Base-by-base conservation (phyloP, 2,888 invertebrate species). In the Diplolepis rosae region DNA sequence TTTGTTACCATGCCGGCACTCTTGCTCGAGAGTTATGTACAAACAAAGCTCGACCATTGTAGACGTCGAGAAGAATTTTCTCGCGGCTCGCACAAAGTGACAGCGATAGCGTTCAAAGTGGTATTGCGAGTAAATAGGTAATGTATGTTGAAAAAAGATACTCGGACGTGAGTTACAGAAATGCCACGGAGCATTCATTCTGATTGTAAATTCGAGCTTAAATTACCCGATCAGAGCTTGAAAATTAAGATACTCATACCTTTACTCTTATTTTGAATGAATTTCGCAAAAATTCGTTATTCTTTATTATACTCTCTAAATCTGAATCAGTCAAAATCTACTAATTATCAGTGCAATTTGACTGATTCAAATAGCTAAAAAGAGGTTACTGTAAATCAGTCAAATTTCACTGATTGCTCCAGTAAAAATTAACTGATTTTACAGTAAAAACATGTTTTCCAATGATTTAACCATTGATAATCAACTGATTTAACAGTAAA, bases 31-130 rank as follows among this genome's bases (percentile, higher is more conserved):
- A 61, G 61, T 61, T 61, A 61, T 61, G 61, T 39, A 61, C 39
- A 61, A 61, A 61, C 61, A 61, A 61, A 61, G 35, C 61, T 39
- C 61, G 39, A 61, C 39, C 39, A 61, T 7, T 61, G 22, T 24
- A 39, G 39, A 61, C 61, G 18, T 35, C 56, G 30, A 30, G 54
- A 61, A 39, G 39, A 39, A 61, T 35, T 61, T 61, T 61, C 61
- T 61, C 61, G 39, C n/a, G 35, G 35, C 24, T 61, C 35, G 35
- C n/a, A 61, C 35, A 32, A 61, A 61, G 61, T n/a, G 24, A 61
- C n/a, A 61, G 35, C 61, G 39, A 35, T 61, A 39, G 22, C n/a
- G 24, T 35, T 61, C 39, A 61, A 35, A 61, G 39, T 39, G 39
- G 35, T 39, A 61, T 61, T 61, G 35, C 24, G 39, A 7, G 39